Conservation (phyloP, 2,113 vertebrate species). For the Spea bombifrons region DNA sequence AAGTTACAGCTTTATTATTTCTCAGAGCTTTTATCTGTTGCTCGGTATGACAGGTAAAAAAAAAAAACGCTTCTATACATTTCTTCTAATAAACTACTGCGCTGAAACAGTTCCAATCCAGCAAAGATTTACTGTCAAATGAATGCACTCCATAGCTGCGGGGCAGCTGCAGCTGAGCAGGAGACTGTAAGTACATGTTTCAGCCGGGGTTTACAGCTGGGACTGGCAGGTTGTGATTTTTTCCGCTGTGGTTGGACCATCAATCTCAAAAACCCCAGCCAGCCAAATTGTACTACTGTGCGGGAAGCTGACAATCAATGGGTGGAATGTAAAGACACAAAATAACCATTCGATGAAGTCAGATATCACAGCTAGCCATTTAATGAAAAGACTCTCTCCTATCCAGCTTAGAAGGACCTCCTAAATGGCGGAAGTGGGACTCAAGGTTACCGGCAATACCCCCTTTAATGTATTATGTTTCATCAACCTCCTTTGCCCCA, state of each 20-base stretch:
- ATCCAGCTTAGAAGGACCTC: too few species aligned
- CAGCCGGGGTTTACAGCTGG: neutral
- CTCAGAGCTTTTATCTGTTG: constrained; percentile 37
- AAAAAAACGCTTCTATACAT: constrained; percentile 28
- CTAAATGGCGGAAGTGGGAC: too few species aligned
- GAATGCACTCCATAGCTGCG: constrained; percentile 7
- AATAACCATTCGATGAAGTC: too few species aligned
- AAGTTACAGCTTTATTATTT: constrained; percentile 21
- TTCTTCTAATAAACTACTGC: constrained; percentile 13
- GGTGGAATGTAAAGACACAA: too few species aligned
- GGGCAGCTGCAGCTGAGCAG: neutral
- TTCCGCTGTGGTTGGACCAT: neutral
- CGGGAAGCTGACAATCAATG: too few species aligned
- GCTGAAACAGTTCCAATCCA: neutral
- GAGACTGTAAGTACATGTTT: constrained; percentile 2
- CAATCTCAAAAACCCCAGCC: neutral
- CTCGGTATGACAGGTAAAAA: constrained; percentile 24
- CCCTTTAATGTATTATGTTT: too few species aligned
- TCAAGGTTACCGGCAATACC: too few species aligned
- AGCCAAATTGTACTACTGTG: neutral
- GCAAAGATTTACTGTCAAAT: constrained; percentile 24
- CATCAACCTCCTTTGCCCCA: too few species aligned
- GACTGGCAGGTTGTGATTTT: neutral
- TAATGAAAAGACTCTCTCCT: too few species aligned
- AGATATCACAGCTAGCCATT: too few species aligned